These are phyloP conservation scores for Acrobasis consociella DNA, from an alignment of 2,888 invertebrate genomes.

Conservation along the genomic window DNA sequence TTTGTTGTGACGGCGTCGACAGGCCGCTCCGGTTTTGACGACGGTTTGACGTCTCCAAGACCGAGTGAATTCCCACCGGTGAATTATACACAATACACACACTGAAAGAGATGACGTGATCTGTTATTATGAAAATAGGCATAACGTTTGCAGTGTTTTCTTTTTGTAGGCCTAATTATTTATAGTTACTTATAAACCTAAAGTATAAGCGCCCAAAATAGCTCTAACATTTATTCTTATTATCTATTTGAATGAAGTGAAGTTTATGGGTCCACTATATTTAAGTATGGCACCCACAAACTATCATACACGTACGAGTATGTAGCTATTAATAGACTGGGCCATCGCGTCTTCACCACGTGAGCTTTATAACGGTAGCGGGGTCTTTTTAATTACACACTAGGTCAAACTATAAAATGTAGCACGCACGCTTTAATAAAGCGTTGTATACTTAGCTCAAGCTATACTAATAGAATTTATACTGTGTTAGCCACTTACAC, in stretches of 20 bases:
- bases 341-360: slow-evolving; percentile 20
- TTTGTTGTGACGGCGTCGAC: slow-evolving; percentile 27
- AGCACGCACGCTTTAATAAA: slow-evolving; percentile 9
- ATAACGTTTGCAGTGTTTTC: neutral
- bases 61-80: slow-evolving; percentile 23
- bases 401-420: slow-evolving; percentile 15
- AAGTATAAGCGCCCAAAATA: too few relatives aligned
- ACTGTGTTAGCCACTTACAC: too few relatives aligned
- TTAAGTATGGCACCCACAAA: too few relatives aligned
- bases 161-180: too few relatives aligned
- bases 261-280: too few relatives aligned
- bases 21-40: slow-evolving; percentile 33
- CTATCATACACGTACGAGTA: neutral
- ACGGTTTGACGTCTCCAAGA: slow-evolving; percentile 39
- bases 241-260: too few relatives aligned
- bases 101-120: neutral
- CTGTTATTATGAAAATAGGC: neutral
- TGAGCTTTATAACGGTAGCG: slow-evolving; percentile 16
- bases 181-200: too few relatives aligned
- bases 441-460: neutral
- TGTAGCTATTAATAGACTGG: slow-evolving; percentile 29
- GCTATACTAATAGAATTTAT: too few relatives aligned
- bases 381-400: slow-evolving; percentile 21
- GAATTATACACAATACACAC: neutral
- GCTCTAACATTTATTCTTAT: too few relatives aligned